These are phyloP conservation scores for Cheiracanthium punctorium DNA, from an alignment of 2,888 invertebrate species.

Conservation along the genomic window DNA sequence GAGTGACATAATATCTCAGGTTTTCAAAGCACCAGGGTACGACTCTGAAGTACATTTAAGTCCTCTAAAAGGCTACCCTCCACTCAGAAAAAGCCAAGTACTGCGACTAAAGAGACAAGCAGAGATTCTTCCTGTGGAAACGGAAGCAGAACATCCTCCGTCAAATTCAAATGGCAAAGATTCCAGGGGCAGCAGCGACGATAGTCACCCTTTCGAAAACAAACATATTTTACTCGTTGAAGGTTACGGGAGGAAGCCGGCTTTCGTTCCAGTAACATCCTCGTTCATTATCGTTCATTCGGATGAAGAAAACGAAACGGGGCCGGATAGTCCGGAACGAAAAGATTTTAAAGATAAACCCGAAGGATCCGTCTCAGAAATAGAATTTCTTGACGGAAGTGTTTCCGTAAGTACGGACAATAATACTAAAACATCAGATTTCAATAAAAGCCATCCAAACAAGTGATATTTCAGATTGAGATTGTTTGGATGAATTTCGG, in stretches of 20 bases:
- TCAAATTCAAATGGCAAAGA: not conserved
- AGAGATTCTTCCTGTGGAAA: not conserved
- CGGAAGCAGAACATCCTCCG: not conserved
- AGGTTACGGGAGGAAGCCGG: not conserved
- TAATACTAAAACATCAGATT: not conserved
- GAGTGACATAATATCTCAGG: slow-evolving; percentile 40
- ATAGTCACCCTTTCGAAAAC: not conserved
- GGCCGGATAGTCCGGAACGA: not conserved
- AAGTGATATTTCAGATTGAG: not conserved
- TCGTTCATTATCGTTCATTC: slow-evolving; percentile 35
- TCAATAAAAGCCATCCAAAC: not conserved
- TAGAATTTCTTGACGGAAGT: not conserved
- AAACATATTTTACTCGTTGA: not conserved
- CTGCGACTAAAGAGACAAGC: not conserved
- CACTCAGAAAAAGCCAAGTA: not conserved
- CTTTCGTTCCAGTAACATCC: slow-evolving; percentile 30
- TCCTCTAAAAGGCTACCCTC: not conserved
- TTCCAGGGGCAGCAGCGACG: not conserved
- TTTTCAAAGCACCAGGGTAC: slow-evolving; percentile 61
- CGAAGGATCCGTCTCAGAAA: not conserved
- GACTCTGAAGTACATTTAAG: slow-evolving; percentile 44
- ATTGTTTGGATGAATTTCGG: not conserved
- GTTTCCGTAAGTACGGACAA: not conserved
- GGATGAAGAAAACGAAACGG: not conserved
- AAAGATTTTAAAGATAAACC: not conserved